These are phyloP conservation scores for Sminthurides aquaticus DNA, from an alignment of 2,888 invertebrate genomes.

Conservation along the genomic window DNA sequence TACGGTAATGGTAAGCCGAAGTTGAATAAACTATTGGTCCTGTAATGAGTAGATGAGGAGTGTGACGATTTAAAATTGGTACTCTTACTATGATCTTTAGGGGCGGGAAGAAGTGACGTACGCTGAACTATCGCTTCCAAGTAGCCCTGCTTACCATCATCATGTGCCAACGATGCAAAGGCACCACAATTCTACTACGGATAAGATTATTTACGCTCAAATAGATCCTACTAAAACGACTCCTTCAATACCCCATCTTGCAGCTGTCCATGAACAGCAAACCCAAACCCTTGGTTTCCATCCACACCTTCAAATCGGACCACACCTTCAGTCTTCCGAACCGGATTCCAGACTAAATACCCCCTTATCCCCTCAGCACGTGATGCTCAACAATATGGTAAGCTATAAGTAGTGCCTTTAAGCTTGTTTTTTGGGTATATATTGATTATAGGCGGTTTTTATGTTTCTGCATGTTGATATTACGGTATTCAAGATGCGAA, in stretches of 20 bases:
- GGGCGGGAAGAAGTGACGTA: conserved; percentile 52
- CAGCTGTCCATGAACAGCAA: conserved; percentile 41
- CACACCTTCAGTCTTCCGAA: conserved; percentile 47
- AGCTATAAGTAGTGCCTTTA: background rate
- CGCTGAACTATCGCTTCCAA: conserved; percentile 52
- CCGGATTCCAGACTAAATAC: conserved; percentile 31
- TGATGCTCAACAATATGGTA: background rate
- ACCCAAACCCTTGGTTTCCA: conserved; percentile 43
- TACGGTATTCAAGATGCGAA: background rate
- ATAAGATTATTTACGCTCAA: conserved; percentile 55
- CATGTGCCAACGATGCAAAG: conserved; percentile 29
- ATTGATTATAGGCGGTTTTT: no score
- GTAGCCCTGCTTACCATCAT: conserved; percentile 43
- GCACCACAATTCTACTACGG: conserved; percentile 43
- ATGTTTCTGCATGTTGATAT: background rate
- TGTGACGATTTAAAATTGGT: no score
- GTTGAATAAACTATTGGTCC: no score
- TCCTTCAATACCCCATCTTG: conserved; percentile 18
- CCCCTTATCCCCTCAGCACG: conserved; percentile 5
- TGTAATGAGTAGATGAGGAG: no score
- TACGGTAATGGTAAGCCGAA: background rate
- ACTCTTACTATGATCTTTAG: background rate
- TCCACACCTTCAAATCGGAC: conserved; percentile 46
- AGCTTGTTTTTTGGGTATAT: no score
- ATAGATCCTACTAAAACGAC: conserved; percentile 49